A percentile compares a stretch with the other conserved stretches of the same genome.
Evolutionary conservation across 2,113 vertebrate genomes (phyloP).

Genomic region (Phylloscopus trochilus): DNA sequence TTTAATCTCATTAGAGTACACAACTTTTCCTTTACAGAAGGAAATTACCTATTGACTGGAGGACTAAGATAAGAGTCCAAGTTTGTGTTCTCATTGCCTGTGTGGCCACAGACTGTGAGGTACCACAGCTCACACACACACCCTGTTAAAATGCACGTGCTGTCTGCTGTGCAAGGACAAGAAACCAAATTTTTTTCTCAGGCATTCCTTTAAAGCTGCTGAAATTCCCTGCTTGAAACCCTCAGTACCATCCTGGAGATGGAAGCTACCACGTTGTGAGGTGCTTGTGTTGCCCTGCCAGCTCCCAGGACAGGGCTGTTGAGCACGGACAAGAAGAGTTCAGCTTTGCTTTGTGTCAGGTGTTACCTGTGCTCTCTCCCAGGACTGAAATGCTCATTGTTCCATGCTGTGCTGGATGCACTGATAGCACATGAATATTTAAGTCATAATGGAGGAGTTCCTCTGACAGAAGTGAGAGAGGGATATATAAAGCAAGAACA

Average conservation of each 20-base stretch:
- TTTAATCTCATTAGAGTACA: neutral
- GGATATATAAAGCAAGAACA: constrained; percentile 30
- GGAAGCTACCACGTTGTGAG: neutral
- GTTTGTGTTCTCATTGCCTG: neutral
- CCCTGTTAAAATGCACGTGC: neutral
- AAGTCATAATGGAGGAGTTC: constrained; percentile 23
- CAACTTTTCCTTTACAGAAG: neutral
- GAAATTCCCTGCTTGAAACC: neutral
- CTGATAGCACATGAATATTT: constrained; percentile 36
- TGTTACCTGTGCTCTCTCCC: neutral
- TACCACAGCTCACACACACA: neutral
- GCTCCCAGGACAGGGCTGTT: neutral
- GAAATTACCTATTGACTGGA: neutral
- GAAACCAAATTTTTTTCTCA: neutral
- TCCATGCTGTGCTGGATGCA: neutral
- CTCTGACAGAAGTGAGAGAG: constrained; percentile 5
- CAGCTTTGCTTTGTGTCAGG: neutral
- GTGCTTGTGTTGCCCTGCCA: neutral
- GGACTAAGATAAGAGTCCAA: neutral
- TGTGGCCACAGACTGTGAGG: neutral
- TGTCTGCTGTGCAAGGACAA: neutral
- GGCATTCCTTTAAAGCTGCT: neutral
- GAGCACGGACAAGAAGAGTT: neutral
- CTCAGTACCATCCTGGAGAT: neutral
- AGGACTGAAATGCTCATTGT: neutral